Evolutionary conservation across 2,113 vertebrate species (phyloP), one percentile per base, ranked within the genome.

Genomic region (Bombycilla garrulus): DNA sequence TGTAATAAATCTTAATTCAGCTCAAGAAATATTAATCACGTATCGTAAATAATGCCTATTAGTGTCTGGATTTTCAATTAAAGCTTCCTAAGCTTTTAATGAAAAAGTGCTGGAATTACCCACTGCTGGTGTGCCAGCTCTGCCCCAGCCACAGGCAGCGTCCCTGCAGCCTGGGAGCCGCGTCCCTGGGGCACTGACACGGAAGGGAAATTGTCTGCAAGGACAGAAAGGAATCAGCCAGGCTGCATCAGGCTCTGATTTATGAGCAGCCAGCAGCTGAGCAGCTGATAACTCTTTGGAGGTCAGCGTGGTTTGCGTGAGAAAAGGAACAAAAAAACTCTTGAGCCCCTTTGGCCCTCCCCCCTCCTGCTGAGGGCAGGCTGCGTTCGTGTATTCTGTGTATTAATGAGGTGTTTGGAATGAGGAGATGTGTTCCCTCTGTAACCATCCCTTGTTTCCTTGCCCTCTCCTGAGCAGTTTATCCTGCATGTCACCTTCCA

Each of bases 1-100:
- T 44, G 50, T 78, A 83, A 88, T 84, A 91, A 74, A 84, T 86
- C 74, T 90, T 91, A 76, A 88, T 90, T 89, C 69, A 86, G 80
- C 72, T 96, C 42, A 90, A 89, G 69, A 80, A 84, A 80, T 82
- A 77, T 48, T 94, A 94, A 80, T 86, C 31, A 3, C 5, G 25
- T 64, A 53, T 86, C 50, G 88, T 60, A 86, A 94, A 74, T 81
- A 94, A 90, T 81, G 69, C 54, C 25, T 92, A 6, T 73, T 93
- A 86, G 38, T 50, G 44, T 40, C 73, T 86, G 73, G 24, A 24
- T 96, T 91, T 91, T 90, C 67, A 83, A 12, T 62, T 88, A 71
- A 93, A 90, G 61, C 70, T 56, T 93, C 21, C 9, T 42, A 23
- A 60, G 54, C 31, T 81, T 88, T 60, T 61, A 24, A 64, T 1